Evolutionary conservation across 2,113 vertebrate genomes (phyloP).

Genomic region (Melanotaenia duboulayi): DNA sequence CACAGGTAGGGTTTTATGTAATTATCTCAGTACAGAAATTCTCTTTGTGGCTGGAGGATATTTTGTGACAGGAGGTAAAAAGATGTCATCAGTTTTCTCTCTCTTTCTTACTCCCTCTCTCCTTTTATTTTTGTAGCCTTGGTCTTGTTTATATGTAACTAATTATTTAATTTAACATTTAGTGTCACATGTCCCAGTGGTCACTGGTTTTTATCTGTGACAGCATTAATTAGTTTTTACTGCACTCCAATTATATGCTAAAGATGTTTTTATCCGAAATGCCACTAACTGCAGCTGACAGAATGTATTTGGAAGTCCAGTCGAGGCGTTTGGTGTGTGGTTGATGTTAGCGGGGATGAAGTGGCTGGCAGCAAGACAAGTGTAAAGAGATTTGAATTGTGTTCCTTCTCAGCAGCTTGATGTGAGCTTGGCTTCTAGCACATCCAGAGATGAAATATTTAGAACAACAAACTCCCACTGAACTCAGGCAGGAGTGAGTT

Average conservation of each 20-base stretch:
- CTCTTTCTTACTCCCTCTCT: background rate
- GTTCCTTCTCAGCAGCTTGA: slow-evolving; percentile 30
- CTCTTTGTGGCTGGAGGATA: background rate
- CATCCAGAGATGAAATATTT: slow-evolving; percentile 50
- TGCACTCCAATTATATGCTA: slow-evolving; percentile 43
- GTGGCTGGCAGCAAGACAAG: slow-evolving; percentile 28
- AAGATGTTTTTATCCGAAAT: slow-evolving; percentile 52
- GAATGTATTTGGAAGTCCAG: slow-evolving; percentile 34
- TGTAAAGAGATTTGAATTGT: slow-evolving; percentile 41
- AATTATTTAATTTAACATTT: slow-evolving; percentile 62
- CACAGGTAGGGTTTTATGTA: slow-evolving; percentile 2
- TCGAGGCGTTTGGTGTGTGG: slow-evolving; percentile 28
- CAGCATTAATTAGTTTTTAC: slow-evolving; percentile 39
- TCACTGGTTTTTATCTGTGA: slow-evolving; percentile 49
- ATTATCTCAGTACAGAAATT: background rate
- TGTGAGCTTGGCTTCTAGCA: slow-evolving; percentile 32
- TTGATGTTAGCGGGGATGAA: slow-evolving; percentile 31
- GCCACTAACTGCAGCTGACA: slow-evolving; percentile 31
- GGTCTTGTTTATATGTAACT: slow-evolving; percentile 17
- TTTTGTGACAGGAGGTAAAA: slow-evolving; percentile 9
- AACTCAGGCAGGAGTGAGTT: slow-evolving; percentile 8
- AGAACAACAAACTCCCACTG: slow-evolving; percentile 39
- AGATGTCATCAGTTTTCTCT: background rate
- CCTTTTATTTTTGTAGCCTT: slow-evolving; percentile 13
- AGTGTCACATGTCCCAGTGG: slow-evolving; percentile 42